Conservation (phyloP, 1,140 invertebrate species). For the Magallana angulata region DNA sequence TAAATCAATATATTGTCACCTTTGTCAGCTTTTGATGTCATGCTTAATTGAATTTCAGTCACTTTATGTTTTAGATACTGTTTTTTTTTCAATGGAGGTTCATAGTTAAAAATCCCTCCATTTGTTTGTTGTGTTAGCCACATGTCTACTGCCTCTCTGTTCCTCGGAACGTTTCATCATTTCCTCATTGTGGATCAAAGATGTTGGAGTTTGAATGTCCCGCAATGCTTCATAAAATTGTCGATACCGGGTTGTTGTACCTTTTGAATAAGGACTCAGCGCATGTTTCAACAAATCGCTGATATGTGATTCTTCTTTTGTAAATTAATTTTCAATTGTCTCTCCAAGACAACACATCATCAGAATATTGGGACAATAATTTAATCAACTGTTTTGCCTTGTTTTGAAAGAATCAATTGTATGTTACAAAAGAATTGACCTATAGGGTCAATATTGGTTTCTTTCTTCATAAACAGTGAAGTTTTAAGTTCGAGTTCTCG, state of each 20-base stretch:
- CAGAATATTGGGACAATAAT: background rate
- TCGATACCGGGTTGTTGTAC: too few species aligned
- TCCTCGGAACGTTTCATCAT: background rate
- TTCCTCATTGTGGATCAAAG: too few species aligned
- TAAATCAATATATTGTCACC: background rate
- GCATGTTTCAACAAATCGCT: conserved; percentile 16
- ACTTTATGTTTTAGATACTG: conserved; percentile 22
- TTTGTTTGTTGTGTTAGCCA: background rate
- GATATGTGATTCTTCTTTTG: conserved; percentile 21
- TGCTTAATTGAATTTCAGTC: conserved; percentile 2
- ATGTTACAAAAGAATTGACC: too few species aligned
- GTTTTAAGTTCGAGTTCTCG: too few species aligned
- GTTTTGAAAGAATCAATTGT: background rate
- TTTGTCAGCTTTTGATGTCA: background rate
- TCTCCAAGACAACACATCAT: background rate
- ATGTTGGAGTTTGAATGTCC: conserved; percentile 16
- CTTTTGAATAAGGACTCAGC: too few species aligned
- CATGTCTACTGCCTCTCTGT: background rate
- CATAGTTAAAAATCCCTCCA: background rate
- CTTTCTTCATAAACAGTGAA: too few species aligned
- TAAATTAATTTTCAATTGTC: background rate
- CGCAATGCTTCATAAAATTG: conserved; percentile 11
- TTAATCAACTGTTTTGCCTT: background rate
- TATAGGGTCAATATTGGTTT: too few species aligned
- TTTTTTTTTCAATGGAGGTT: background rate